Evolutionary conservation across 2,888 invertebrate genomes (phyloP), one percentile per base, ranked within the genome.

Genomic region (Caenorhabditis panamensis): DNA sequence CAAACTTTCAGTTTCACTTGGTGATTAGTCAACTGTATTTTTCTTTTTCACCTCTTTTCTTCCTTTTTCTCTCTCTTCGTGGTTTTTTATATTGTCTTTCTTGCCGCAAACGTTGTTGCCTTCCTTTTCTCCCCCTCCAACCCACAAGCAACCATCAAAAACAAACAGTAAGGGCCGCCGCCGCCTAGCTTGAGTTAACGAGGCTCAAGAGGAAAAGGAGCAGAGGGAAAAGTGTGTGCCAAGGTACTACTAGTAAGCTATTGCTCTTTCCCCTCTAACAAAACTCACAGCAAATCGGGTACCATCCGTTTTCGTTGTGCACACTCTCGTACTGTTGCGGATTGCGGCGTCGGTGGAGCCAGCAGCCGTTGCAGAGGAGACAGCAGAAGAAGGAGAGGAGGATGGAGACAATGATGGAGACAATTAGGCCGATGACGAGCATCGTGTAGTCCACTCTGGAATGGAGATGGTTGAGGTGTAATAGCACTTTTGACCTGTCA

Each of bases 321-420:
- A 90, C 90, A 82, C 82, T 82, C 61, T 90, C 89, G 82, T 90
- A 90, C 83, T 84, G 83, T 61, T 90, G 87, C 31, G 90, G 90
- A 58, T 90, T 89, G 37, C 90, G 81, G 26, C 90, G 83, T 24
- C 90, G 87, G 51, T 89, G 89, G 28, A 90, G 85, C 89, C 90
- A 90, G 68, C 90, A 90, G 28, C 90, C 89, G 66, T 90, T 90
- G 83, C 90, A 90, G 26, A 90, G 86, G 11, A 90, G 83, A 56
- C 89, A 88, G 76, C 89, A 89, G 79, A 88, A 82, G 81, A 89
- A 87, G 31, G 89, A 89, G 54, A 89, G 84, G 22, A 88, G 82
- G 11, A 89, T 77, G 18, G 89, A 89, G 28, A 90, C 49, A 24
- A 88, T 68, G 62, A 90, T 88, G 11, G 89, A 89, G 22, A 90